These are phyloP conservation scores for Oryctolagus cuniculus DNA, from an alignment of 2,113 vertebrate genomes.

Conservation along the genomic window DNA sequence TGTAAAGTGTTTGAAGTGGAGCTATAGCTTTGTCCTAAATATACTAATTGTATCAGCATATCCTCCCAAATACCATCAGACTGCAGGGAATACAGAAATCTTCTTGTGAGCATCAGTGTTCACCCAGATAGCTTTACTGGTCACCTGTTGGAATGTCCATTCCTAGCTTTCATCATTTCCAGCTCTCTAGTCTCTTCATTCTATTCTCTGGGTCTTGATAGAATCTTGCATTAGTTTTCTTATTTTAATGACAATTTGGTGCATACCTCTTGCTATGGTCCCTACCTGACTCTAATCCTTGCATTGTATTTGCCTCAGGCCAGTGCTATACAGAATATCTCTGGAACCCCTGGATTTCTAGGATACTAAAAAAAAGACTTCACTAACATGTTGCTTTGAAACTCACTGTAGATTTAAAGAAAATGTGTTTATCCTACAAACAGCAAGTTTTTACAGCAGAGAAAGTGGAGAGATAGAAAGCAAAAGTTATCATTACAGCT, in stretches of 20 bases:
- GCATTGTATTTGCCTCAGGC: not conserved
- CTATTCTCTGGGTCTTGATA: not conserved
- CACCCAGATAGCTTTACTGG: not conserved
- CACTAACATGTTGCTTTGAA: not conserved
- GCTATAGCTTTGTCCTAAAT: not conserved
- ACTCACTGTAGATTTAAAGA: not conserved
- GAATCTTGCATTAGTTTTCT: not conserved
- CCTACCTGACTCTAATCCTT: not conserved
- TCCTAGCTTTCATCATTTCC: not conserved
- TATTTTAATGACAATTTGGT: not conserved
- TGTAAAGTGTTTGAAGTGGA: slow-evolving; percentile 16
- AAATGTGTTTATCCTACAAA: not conserved
- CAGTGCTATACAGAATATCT: not conserved
- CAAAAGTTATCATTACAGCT: not conserved
- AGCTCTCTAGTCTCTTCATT: not conserved
- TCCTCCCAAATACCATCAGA: not conserved
- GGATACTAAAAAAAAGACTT: not conserved
- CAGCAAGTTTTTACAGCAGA: not conserved
- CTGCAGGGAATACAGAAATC: not conserved
- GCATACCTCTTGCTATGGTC: not conserved
- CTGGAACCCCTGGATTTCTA: not conserved
- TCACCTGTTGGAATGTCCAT: not conserved
- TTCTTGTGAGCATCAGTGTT: not conserved
- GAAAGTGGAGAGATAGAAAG: not conserved
- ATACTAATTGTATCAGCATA: not conserved